Evolutionary conservation across 2,888 invertebrate species (phyloP), one percentile per base, ranked within the genome.

Genomic region (Eupithecia exiguata): DNA sequence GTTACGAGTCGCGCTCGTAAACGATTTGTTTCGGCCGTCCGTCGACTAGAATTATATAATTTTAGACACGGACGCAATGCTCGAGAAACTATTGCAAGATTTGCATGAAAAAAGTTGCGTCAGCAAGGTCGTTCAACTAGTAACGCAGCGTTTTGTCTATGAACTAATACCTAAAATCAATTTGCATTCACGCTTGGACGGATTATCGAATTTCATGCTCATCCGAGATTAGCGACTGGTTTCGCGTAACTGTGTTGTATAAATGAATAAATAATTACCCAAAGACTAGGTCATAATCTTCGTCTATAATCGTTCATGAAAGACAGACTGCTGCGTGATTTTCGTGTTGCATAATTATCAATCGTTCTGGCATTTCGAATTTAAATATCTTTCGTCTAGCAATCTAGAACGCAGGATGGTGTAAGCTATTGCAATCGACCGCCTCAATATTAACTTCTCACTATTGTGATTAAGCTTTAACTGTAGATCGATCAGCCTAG

Each of bases 11-110:
- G 40, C 38, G 82, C 77, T 85, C 87, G 78, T 89, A 85, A 88
- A 81, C 80, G 79, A 77, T 79, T 83, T 88, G 87, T 87, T 89
- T 88, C 86, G 85, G 84, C 86, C 87, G 80, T 89, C 77, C 81
- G 86, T 88, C 87, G 87, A 78, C 80, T 68, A 78, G 77, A 82
- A 53, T 91, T 90, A 87, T 88, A 75, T 72, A 75, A 75, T 72
- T 70, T 68, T 49, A 53, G 63, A 66, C 30, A 35, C 35, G 43
- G n/a, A 70, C 68, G 71, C 69, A 73, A 71, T 73, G 25, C 79
- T 78, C 81, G 81, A 79, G 77, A 82, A 80, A 82, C 78, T 77
- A 73, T 81, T 76, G 69, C 71, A 62, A 71, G 73, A 71, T 66
- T 66, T 58, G 53, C 49, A 69, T 71, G 69, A 73, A 67, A 72